Percentiles rank a stretch among this genome's conserved stretches.
These are phyloP conservation scores for Megaustenia siamemsis DNA, from an alignment of 2,888 invertebrate genomes.

Conservation along the genomic window DNA sequence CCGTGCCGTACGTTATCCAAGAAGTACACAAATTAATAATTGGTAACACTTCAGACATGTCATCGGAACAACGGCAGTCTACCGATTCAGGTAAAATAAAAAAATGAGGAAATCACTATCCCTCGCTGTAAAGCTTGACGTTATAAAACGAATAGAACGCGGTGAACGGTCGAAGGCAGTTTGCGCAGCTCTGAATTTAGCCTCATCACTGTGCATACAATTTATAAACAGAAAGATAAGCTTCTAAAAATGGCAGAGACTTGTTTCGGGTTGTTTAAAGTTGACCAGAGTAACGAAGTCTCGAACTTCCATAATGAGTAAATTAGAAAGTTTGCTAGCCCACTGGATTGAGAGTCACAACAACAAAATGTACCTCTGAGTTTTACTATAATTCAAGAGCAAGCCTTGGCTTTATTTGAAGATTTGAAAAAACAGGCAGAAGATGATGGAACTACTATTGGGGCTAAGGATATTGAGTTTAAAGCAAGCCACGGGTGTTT, in stretches of 20 bases:
- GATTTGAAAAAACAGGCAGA: conserved; percentile 24
- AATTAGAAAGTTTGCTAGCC: conserved; percentile 34
- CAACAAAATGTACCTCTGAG: conserved; percentile 9
- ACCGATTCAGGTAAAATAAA: neutral
- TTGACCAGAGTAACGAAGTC: neutral
- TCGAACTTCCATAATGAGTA: conserved; percentile 18
- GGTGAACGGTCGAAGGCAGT: conserved; percentile 18
- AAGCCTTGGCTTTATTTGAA: conserved; percentile 34
- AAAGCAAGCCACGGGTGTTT: conserved; percentile 45
- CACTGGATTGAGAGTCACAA: conserved; percentile 36
- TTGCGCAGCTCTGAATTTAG: conserved; percentile 4
- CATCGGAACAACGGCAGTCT: neutral
- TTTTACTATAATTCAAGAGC: conserved; percentile 34
- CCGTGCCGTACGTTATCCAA: too few species aligned
- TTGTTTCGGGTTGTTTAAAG: neutral
- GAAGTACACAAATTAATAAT: neutral
- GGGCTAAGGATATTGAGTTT: conserved; percentile 20
- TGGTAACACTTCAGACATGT: neutral
- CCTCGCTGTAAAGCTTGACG: conserved; percentile 22
- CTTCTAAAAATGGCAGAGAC: conserved; percentile 6
- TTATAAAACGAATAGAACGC: conserved; percentile 20
- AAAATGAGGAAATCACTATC: conserved; percentile 30
- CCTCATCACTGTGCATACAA: conserved; percentile 31
- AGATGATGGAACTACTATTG: neutral
- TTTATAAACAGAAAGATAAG: conserved; percentile 15